These are phyloP conservation scores for Enteromius fasciolatus DNA, from an alignment of 2,797 vertebrate species.

Conservation along the genomic window DNA sequence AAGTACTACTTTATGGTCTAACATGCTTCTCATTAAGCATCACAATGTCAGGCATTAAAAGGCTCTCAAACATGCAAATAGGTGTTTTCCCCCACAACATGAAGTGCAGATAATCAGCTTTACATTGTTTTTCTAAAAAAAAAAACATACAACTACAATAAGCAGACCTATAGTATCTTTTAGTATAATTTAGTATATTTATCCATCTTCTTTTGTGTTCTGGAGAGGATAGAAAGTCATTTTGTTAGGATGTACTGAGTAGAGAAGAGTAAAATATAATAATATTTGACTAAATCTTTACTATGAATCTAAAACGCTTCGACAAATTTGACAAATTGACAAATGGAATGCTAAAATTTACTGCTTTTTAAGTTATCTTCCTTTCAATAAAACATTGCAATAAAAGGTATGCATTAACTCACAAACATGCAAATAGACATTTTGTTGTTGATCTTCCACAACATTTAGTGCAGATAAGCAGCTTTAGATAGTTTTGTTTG, in stretches of 20 bases:
- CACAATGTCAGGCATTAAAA: background rate
- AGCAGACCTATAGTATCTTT: background rate
- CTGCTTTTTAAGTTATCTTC: background rate
- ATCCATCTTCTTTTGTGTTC: background rate
- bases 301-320: background rate
- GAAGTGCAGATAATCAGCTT: conserved; percentile 4
- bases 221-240: background rate
- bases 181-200: too few relatives aligned
- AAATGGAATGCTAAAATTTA: background rate
- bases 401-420: background rate
- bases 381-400: background rate
- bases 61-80: background rate
- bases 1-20: background rate
- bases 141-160: background rate
- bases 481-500: background rate
- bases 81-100: background rate
- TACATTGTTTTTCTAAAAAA: background rate
- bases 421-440: background rate
- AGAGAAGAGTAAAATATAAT: too few relatives aligned
- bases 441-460: background rate
- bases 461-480: background rate
- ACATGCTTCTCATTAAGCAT: background rate
- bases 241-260: background rate
- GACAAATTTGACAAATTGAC: too few relatives aligned
- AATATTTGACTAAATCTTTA: too few relatives aligned